Evolutionary conservation across 1,140 invertebrate species (phyloP), one percentile per base, ranked within the genome.

Genomic region (Helicoverpa armigera): DNA sequence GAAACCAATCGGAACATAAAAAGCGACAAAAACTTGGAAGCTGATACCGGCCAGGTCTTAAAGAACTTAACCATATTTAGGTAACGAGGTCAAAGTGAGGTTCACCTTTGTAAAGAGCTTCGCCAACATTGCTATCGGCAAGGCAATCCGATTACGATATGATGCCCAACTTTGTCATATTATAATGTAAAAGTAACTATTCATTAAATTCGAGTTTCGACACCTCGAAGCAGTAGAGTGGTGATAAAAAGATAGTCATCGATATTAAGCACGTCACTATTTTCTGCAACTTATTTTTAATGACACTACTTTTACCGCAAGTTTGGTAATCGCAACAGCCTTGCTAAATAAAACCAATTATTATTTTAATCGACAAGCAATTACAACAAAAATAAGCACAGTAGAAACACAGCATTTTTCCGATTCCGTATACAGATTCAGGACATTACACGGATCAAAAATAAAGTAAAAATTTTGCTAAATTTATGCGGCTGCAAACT

Each of bases 61-160:
- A 54, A 87, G 89, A 91, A 91, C 89, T 88, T 86, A 29, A 86
- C 92, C 91, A 92, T 94, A 94, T 91, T 92, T 93, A 91, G 89
- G 85, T 89, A 94, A 92, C 86, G 89, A 88, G 92, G 93, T 92
- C 92, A 91, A 78, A 82, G 69, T 79, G 86, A 85, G 85, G 83
- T 87, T 90, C 53, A 89, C 86, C 89, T 90, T 88, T 91, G 84
- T 86, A 87, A 91, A 89, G 85, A 87, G 86, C 85, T 69, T 72
- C 85, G 86, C 81, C 80, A 82, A 85, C 82, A 83, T 79, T 75
- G 74, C 82, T 84, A 80, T 65, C 67, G 78, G 85, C 87, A 87
- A 89, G 88, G 88, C 87, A 91, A 90, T 86, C 86, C 87, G 90
- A 92, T 92, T 93, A 91, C 86, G 54, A 29, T 2, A 88, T 80